Conservation (phyloP, 2,797 vertebrate species). For the Schizothorax lantsangensis region DNA sequence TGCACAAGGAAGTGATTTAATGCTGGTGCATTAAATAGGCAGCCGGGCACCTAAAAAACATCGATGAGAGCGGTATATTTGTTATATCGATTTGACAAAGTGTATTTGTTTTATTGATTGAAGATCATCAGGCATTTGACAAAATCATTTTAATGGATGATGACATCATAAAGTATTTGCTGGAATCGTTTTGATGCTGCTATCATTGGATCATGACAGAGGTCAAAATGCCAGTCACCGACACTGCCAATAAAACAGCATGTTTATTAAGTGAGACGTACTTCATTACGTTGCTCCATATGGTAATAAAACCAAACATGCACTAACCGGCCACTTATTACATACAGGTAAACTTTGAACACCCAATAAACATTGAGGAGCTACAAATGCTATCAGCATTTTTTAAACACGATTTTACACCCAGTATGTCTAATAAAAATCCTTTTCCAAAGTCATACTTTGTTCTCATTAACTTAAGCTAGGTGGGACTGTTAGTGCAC, state of each 20-base stretch:
- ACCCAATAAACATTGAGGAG: conserved; percentile 76
- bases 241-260: conserved; percentile 74
- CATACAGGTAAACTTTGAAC: conserved; percentile 77
- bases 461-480: conserved; percentile 59
- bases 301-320: conserved; percentile 75
- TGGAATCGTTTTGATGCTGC: conserved; percentile 26
- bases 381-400: conserved; percentile 72
- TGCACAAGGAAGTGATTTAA: conserved; percentile 34
- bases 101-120: conserved; percentile 28
- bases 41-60: not conserved
- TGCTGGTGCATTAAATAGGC: conserved; percentile 1
- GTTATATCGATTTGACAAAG: conserved; percentile 1
- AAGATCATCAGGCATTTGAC: conserved; percentile 41
- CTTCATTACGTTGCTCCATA: conserved; percentile 71
- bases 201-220: conserved; percentile 47
- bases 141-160: conserved; percentile 8
- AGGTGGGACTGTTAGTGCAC: conserved; percentile 40
- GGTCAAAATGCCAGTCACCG: conserved; percentile 69
- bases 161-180: conserved; percentile 40
- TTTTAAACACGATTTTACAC: conserved; percentile 72
- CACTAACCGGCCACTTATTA: conserved; percentile 68
- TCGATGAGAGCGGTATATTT: not conserved
- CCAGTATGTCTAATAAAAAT: conserved; percentile 73
- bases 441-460: conserved; percentile 48
- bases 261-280: conserved; percentile 76